Conservation (phyloP, 1,140 invertebrate species). For the Delia radicum region DNA sequence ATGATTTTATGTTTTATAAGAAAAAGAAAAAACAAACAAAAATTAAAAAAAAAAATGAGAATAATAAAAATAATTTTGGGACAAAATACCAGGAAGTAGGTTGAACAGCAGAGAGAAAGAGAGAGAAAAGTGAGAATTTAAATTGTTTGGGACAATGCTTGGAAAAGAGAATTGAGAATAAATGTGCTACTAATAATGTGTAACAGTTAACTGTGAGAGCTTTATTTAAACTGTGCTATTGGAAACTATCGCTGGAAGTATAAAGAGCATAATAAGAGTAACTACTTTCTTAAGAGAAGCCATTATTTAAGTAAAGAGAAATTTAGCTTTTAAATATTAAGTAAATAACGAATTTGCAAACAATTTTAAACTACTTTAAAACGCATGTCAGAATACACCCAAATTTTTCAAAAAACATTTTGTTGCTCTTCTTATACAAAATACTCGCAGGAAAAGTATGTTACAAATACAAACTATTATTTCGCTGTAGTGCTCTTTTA, state of each 20-base stretch:
- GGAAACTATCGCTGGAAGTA: neutral
- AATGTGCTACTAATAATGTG: too few species aligned
- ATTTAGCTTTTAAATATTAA: too few species aligned
- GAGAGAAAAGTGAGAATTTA: neutral
- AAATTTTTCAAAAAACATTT: too few species aligned
- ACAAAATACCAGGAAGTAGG: neutral
- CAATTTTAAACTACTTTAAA: too few species aligned
- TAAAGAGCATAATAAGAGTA: neutral
- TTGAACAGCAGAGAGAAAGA: too few species aligned
- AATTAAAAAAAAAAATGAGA: too few species aligned
- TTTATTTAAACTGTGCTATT: slow-evolving; percentile 1
- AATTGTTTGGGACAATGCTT: neutral
- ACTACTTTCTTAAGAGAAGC: neutral
- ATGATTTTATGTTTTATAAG: neutral
- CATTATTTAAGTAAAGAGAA: neutral
- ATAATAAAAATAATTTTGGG: neutral
- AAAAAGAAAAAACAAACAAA: neutral
- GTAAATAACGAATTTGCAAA: too few species aligned
- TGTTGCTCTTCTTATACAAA: neutral
- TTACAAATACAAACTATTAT: neutral
- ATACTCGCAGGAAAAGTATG: neutral
- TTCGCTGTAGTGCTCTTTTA: neutral
- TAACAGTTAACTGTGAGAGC: neutral
- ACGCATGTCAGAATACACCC: slow-evolving; percentile 16
- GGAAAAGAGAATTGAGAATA: neutral